Conservation (phyloP, 2,888 invertebrate genomes). For the Carterocephalus palaemon region DNA sequence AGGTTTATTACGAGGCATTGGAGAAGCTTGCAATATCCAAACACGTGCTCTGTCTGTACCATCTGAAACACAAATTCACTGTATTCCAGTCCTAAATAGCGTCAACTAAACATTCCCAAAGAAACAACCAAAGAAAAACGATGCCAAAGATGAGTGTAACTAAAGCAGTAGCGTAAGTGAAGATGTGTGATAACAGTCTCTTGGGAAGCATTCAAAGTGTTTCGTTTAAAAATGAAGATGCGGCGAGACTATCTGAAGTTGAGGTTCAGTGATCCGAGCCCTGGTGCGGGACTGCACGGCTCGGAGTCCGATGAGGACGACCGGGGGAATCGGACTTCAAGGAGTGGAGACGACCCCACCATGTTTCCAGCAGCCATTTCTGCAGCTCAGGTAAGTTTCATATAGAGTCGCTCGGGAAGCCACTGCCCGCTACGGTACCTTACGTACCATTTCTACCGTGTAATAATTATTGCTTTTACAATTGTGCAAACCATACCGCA, state of each 20-base stretch:
- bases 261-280: conserved; percentile 68
- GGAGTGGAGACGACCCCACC: conserved; percentile 47
- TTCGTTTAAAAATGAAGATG: conserved; percentile 43
- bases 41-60: neutral
- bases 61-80: neutral
- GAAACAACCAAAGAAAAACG: conserved; percentile 33
- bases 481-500: too few relatives aligned
- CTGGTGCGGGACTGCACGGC: conserved; percentile 55
- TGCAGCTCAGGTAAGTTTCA: conserved; percentile 50
- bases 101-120: conserved; percentile 29
- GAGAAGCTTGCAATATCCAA: conserved; percentile 13
- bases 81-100: conserved; percentile 16
- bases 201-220: conserved; percentile 16
- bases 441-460: too few relatives aligned
- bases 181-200: conserved; percentile 35
- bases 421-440: too few relatives aligned
- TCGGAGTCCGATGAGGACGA: conserved; percentile 73
- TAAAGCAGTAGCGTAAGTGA: conserved; percentile 8
- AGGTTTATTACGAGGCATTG: too few relatives aligned
- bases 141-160: conserved; percentile 16
- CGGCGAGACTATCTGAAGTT: conserved; percentile 69
- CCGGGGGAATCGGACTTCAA: conserved; percentile 47
- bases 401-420: neutral
- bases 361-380: conserved; percentile 50
- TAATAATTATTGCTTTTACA: too few relatives aligned